Percentiles rank a stretch among this genome's conserved stretches.
Conservation (phyloP, 1,140 invertebrate species). For the Anastrepha ludens region DNA sequence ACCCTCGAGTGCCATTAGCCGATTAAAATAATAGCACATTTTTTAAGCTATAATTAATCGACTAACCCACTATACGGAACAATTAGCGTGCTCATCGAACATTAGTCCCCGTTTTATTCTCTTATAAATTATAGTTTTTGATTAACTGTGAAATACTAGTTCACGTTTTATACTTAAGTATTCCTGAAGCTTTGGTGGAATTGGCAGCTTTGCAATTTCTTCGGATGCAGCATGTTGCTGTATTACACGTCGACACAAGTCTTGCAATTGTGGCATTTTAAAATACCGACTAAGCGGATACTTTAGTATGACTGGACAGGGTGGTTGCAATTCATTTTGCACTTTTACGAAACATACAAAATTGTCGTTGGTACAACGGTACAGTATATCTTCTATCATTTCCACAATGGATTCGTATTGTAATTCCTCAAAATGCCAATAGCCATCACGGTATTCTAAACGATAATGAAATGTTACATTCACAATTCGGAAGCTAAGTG, state of each 20-base stretch:
- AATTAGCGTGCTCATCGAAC: background rate
- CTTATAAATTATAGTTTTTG: conserved; percentile 6
- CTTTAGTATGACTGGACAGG: conserved; percentile 84
- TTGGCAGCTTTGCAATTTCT: conserved; percentile 83
- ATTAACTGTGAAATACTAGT: conserved; percentile 71
- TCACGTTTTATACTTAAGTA: conserved; percentile 80
- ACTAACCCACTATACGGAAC: background rate
- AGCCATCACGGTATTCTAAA: conserved; percentile 68
- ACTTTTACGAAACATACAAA: conserved; percentile 83
- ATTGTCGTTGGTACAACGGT: conserved; percentile 81
- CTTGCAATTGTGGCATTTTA: conserved; percentile 83
- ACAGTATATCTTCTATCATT: conserved; percentile 83
- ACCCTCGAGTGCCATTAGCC: background rate
- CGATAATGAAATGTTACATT: conserved; percentile 82
- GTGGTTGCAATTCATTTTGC: conserved; percentile 79
- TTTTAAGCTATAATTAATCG: background rate
- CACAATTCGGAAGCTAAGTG: conserved; percentile 84
- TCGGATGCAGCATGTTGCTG: conserved; percentile 82
- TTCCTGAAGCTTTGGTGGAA: conserved; percentile 81
- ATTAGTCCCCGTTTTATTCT: background rate
- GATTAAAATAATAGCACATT: background rate
- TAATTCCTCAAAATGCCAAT: conserved; percentile 79
- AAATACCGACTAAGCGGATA: conserved; percentile 86
- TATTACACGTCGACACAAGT: conserved; percentile 86
- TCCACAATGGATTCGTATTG: conserved; percentile 82